These are phyloP conservation scores for Cosmia pyralina DNA, from an alignment of 2,888 invertebrate genomes.

Conservation along the genomic window DNA sequence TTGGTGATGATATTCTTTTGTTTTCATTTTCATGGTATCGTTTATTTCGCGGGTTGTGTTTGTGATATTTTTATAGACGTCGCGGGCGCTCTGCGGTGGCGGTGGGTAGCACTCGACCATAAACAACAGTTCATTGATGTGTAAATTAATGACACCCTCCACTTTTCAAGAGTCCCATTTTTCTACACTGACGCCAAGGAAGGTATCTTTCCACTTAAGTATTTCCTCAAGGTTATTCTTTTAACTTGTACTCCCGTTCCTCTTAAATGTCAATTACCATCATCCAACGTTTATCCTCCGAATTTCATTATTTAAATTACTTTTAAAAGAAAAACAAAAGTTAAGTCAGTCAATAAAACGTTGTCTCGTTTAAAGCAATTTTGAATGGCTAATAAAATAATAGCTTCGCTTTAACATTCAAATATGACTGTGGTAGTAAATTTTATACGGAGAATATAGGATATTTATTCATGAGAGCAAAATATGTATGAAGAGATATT, in stretches of 20 bases:
- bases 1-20: constrained; percentile 27
- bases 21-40: constrained; percentile 31
- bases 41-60: constrained; percentile 25
- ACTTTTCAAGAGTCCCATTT: constrained; percentile 58
- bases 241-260: constrained; percentile 24
- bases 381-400: constrained; percentile 50
- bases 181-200: constrained; percentile 20
- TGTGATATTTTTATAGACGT: constrained; percentile 23
- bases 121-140: constrained; percentile 69
- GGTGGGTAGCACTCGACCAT: constrained; percentile 65
- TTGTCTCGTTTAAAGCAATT: constrained; percentile 42
- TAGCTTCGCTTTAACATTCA: constrained; percentile 60
- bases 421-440: constrained; percentile 62
- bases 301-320: constrained; percentile 49
- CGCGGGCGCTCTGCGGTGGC: constrained; percentile 56
- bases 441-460: constrained; percentile 70
- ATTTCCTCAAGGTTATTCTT: constrained; percentile 29
- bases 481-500: constrained; percentile 78
- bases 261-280: constrained; percentile 51
- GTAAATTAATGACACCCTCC: constrained; percentile 69
- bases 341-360: constrained; percentile 42
- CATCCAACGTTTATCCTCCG: constrained; percentile 38
- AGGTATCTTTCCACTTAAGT: constrained; percentile 39
- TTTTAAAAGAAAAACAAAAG: constrained; percentile 47
- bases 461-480: constrained; percentile 83